Base-by-base conservation (phyloP, 2,797 vertebrate genomes). In the Sphenopsis melanotis region DNA sequence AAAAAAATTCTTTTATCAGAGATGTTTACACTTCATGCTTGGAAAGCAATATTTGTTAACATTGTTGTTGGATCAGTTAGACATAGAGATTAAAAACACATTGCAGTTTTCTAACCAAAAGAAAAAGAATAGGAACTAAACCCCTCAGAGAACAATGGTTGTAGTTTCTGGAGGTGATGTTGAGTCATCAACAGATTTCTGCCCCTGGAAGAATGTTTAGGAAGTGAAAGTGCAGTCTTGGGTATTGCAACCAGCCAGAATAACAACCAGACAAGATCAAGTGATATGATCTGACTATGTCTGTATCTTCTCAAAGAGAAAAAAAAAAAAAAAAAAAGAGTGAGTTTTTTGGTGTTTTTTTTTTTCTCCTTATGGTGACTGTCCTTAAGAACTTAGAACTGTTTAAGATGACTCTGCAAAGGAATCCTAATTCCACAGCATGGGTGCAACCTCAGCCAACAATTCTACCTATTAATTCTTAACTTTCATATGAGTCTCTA, bases 191-290 rank as follows among this genome's bases (percentile, higher is more conserved):
- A 42, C 72, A 93, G 70, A 74, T 78, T 97, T 97, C 95, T 87
- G 91, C 32, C 79, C 84, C 71, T 84, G 83, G 80, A 93, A 91
- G 89, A 93, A 94, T 39, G 88, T 96, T 96, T 93, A 97, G 97
- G 98, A 98, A 98, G 97, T 97, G 98, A 98, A 98, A 98, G 97
- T 97, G 97, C 94, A 96, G 85, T 83, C 68, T 94, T 89, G 96
- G 85, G 95, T 95, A 94, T 93, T 97, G 93, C 91, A 92, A 68
- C 52, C 83, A 76, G 84, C 90, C 93, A 87, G 91, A 96, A 96
- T 92, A 97, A 97, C 96, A 97, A 89, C 90, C 91, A 96, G 96
- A 94, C 60, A 94, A 97, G 91, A 98, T 96, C 97, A 97, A 97
- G 94, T 96, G 82, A 94, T 96, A 93, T 60, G 76, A 87, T 93